Conservation (phyloP, 2,888 invertebrate genomes). For the Cyaniris semiargus region DNA sequence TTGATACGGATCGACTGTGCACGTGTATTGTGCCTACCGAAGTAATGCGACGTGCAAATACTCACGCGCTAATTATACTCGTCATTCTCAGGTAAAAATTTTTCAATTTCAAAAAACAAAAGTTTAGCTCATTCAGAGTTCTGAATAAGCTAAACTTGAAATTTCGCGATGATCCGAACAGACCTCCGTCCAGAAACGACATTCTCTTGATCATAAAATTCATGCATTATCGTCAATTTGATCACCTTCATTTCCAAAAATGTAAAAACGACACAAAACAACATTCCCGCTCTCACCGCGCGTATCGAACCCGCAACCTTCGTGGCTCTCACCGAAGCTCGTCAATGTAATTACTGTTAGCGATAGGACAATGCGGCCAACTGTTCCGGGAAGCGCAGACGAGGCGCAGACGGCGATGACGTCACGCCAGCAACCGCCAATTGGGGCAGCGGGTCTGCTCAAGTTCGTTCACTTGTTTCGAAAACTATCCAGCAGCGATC, state of each 20-base stretch:
- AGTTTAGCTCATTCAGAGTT: too few species aligned
- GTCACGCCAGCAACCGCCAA: constrained; percentile 65
- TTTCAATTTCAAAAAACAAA: not conserved
- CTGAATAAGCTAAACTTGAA: not conserved
- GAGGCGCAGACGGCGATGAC: constrained; percentile 69
- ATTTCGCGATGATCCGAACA: not conserved
- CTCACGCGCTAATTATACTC: not conserved
- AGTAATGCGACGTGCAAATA: not conserved
- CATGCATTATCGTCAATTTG: not conserved
- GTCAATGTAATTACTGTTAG: constrained; percentile 55
- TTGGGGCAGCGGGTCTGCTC: constrained; percentile 59
- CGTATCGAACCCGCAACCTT: constrained; percentile 16
- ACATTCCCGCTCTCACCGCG: not conserved
- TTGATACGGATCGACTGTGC: not conserved
- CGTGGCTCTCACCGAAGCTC: not conserved
- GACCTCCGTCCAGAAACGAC: not conserved
- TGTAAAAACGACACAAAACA: not conserved
- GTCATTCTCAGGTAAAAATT: not conserved
- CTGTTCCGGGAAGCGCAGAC: constrained; percentile 76
- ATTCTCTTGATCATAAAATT: not conserved
- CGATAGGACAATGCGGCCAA: constrained; percentile 67
- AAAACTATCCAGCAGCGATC: not conserved
- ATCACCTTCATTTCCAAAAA: not conserved
- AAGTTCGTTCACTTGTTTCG: constrained; percentile 48
- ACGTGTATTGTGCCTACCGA: not conserved